Evolutionary conservation across 2,888 invertebrate species (phyloP).

Genomic region (Onchidella celtica): DNA sequence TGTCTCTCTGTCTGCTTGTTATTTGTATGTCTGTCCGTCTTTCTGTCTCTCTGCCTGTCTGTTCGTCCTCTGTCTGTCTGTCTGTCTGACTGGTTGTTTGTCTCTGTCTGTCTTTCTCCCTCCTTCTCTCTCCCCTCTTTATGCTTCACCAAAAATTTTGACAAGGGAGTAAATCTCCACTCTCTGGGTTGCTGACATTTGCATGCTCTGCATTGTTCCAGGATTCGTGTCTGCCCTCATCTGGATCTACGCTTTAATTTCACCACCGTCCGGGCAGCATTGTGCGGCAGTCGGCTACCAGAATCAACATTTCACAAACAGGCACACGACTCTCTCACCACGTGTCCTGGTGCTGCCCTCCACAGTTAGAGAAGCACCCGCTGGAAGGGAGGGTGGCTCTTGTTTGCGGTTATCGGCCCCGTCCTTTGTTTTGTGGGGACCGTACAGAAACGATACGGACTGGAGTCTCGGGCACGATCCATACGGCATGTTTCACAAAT

Average conservation of each 20-base stretch:
- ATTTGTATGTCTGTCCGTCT: too few species aligned
- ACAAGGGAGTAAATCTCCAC: neutral
- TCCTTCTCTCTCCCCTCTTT: neutral
- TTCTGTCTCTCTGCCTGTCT: too few species aligned
- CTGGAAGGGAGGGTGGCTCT: neutral
- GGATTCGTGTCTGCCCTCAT: neutral
- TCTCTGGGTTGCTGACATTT: conserved; percentile 4
- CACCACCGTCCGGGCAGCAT: neutral
- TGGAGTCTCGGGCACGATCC: conserved; percentile 12
- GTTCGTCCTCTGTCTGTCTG: too few species aligned
- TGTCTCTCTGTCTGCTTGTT: too few species aligned
- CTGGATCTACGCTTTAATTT: neutral
- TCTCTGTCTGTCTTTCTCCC: conserved; percentile 17
- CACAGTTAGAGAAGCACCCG: neutral
- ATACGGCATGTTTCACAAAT: conserved; percentile 31
- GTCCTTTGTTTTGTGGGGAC: conserved; percentile 22
- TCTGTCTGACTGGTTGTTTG: conserved; percentile 3
- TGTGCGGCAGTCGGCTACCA: conserved; percentile 15
- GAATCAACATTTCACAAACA: conserved; percentile 24
- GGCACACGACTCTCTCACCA: conserved; percentile 29
- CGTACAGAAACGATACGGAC: neutral
- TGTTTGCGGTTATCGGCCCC: conserved; percentile 35
- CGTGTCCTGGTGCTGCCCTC: conserved; percentile 11
- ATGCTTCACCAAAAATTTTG: neutral
- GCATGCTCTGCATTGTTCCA: neutral